Evolutionary conservation across 2,113 vertebrate genomes (phyloP), one percentile per base, ranked within the genome.

Genomic region (Tragulus kanchil): DNA sequence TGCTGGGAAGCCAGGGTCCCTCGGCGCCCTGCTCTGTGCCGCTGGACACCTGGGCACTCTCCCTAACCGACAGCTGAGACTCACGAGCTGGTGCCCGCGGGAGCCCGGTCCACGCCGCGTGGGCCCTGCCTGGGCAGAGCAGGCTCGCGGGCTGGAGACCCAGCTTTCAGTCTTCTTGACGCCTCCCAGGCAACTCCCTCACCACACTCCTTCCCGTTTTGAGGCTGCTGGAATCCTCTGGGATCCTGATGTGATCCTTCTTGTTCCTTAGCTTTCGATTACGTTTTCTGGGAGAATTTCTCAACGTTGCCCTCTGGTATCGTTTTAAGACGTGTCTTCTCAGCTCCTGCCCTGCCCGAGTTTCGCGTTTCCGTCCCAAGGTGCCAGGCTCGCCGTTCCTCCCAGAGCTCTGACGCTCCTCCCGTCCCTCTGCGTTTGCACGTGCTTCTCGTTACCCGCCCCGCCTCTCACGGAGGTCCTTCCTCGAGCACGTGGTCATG

Each of bases 41-140:
- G 1, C 14, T 36, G 48, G 91, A 42, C 19, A 31, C 50, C 45
- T 5, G 79, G 54, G 23, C 17, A 13, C 23, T 73, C 65, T 48
- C 23, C 31, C 19, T 0, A 2, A 56, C 42, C 28, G 17, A 1
- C 11, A 19, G 77, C 17, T 11, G n/a, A 67, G 3, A 15, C 26
- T 16, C 28, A n/a, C 2, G 0, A 0, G 0, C 4, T 1, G 6
- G 21, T 23, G 23, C 25, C 0, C 3, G 36, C 1, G 2, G 56
- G 45, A 7, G 31, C 28, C 14, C 5, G 0, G 23, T 48, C 4
- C 21, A 2, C 23, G 0, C 3, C 87, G 13, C 1, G 21, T 2
- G 10, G 12, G 12, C 28, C 62, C 71, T 26, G 8, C 45, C 26
- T 5, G 4, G 67, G 36, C n/a, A 89, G 2, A 1, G 26, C 8